These are phyloP conservation scores for Aleiodes alternator DNA, from an alignment of 2,888 invertebrate genomes.

Conservation along the genomic window DNA sequence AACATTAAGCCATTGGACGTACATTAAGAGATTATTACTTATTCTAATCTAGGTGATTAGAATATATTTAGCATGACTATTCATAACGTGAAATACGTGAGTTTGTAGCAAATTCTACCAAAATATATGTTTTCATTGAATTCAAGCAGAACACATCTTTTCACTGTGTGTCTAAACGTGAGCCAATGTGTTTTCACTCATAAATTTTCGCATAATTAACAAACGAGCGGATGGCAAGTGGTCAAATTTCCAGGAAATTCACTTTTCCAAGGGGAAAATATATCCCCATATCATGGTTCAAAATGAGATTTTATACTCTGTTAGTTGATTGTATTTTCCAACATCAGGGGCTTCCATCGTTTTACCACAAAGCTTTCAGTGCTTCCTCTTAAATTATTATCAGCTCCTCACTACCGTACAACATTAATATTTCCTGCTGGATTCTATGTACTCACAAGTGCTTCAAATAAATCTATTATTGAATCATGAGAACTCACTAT, in stretches of 20 bases:
- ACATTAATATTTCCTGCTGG: conserved; percentile 31
- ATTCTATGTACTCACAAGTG: neutral
- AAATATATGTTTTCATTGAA: conserved; percentile 9
- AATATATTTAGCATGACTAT: conserved; percentile 70
- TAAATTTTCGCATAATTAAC: conserved; percentile 46
- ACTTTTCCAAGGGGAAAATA: neutral
- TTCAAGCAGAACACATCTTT: conserved; percentile 34
- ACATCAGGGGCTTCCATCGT: conserved; percentile 1
- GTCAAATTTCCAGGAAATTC: conserved; percentile 1
- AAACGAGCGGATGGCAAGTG: conserved; percentile 20
- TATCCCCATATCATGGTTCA: neutral
- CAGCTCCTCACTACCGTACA: conserved; percentile 5
- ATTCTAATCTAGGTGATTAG: conserved; percentile 70
- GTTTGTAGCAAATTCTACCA: conserved; percentile 14
- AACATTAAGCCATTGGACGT: conserved; percentile 50
- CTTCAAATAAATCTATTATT: conserved; percentile 1
- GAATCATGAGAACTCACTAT: neutral
- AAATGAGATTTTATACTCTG: neutral
- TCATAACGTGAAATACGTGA: conserved; percentile 63
- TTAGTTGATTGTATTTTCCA: neutral
- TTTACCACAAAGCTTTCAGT: conserved; percentile 27
- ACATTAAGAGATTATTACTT: conserved; percentile 71
- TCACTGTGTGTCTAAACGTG: conserved; percentile 9
- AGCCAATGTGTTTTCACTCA: conserved; percentile 14
- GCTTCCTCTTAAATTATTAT: conserved; percentile 22